These are phyloP conservation scores for Chelidonichthys spinosus DNA, from an alignment of 2,797 vertebrate species.

Conservation along the genomic window DNA sequence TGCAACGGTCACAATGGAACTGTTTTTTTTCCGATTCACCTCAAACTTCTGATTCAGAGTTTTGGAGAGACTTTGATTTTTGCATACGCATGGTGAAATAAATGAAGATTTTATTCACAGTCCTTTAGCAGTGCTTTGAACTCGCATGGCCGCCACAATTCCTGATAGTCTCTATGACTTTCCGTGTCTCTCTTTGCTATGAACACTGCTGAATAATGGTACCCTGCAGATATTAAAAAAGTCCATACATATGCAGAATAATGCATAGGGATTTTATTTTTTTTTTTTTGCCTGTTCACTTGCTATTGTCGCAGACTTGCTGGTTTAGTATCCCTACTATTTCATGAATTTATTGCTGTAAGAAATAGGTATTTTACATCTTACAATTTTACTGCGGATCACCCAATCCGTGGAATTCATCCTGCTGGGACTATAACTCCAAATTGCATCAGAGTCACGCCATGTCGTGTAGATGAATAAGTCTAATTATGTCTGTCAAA, in stretches of 20 bases:
- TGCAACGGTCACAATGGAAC: too few relatives aligned
- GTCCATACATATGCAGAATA: not conserved
- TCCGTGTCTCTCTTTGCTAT: not conserved
- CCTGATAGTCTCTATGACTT: not conserved
- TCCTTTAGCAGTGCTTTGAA: not conserved
- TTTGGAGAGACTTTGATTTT: too few relatives aligned
- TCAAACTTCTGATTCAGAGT: too few relatives aligned
- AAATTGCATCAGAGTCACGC: too few relatives aligned
- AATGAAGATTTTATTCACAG: not conserved
- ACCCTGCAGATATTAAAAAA: not conserved
- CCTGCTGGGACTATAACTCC: not conserved
- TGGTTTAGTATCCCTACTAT: not conserved
- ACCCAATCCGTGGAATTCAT: not conserved
- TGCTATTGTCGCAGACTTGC: not conserved
- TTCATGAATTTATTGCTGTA: not conserved
- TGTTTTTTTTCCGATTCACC: too few relatives aligned
- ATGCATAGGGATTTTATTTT: not conserved
- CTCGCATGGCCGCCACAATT: not conserved
- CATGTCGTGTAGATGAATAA: not conserved
- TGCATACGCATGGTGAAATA: not conserved
- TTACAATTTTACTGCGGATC: not conserved
- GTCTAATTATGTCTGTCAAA: not conserved
- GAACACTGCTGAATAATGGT: slow-evolving; percentile 3
- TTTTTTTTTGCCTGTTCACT: not conserved
- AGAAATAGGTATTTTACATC: not conserved